Percentiles rank a stretch among this genome's conserved stretches.
These are phyloP conservation scores for Rhopalosiphum maidis DNA, from an alignment of 1,140 invertebrate species.

Conservation along the genomic window DNA sequence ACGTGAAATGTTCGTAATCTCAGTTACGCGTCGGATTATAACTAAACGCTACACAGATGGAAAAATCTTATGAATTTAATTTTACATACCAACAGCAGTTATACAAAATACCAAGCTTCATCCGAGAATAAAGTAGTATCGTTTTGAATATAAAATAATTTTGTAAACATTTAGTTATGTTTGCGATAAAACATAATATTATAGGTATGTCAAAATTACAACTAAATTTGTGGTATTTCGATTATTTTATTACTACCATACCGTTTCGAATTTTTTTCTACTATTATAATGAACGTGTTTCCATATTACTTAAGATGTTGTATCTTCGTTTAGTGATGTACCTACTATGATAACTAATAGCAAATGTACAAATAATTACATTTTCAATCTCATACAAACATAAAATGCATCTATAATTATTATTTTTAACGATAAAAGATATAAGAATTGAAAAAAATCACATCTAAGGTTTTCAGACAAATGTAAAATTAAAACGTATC, in stretches of 20 bases:
- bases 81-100: neutral
- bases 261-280: neutral
- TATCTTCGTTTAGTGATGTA: neutral
- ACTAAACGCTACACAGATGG: neutral
- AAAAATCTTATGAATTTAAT: slow-evolving; percentile 1
- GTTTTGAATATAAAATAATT: neutral
- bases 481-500: neutral
- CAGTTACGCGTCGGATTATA: neutral
- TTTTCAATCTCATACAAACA: neutral
- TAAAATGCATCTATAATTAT: neutral
- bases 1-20: neutral
- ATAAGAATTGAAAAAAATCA: neutral
- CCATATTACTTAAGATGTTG: neutral
- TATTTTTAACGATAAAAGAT: neutral
- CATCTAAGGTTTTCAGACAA: neutral
- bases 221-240: neutral
- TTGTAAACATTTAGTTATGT: neutral
- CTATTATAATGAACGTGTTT: neutral
- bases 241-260: neutral
- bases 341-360: neutral
- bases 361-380: neutral
- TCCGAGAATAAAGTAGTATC: neutral
- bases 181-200: neutral
- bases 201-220: neutral
- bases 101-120: neutral